These are phyloP conservation scores for Heliconius aoede DNA, from an alignment of 2,888 invertebrate genomes.

Conservation along the genomic window DNA sequence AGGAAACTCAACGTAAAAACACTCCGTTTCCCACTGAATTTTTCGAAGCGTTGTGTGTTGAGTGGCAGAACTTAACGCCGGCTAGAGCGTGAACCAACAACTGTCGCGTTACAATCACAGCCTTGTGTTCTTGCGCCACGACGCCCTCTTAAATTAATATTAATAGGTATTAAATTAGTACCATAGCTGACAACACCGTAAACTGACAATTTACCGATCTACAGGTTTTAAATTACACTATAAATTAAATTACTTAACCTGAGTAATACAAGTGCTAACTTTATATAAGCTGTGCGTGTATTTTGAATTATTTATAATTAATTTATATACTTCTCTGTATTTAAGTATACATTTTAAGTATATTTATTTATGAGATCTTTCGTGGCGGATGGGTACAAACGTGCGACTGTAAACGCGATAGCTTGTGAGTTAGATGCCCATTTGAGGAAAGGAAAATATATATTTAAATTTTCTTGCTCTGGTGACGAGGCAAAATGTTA, in stretches of 20 bases:
- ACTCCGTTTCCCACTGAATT: background rate
- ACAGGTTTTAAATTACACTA: conserved; percentile 36
- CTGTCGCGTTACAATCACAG: background rate
- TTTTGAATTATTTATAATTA: background rate
- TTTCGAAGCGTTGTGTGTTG: background rate
- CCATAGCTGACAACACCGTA: conserved; percentile 23
- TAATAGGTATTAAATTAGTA: background rate
- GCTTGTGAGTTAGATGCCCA: no score
- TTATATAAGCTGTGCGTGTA: background rate
- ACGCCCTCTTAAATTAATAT: background rate
- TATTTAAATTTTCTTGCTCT: no score
- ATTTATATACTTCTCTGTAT: no score
- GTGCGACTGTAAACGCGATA: no score
- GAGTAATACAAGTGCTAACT: conserved; percentile 28
- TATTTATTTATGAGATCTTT: no score
- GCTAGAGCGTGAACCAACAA: background rate
- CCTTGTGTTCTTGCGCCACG: background rate
- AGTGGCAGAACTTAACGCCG: background rate
- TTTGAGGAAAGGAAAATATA: no score
- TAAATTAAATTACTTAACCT: conserved; percentile 28
- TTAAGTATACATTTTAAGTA: no score
- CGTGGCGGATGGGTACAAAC: no score
- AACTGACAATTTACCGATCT: conserved; percentile 37
- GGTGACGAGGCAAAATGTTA: no score
- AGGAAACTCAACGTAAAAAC: background rate